These are phyloP conservation scores for Amphiura filiformis DNA, from an alignment of 35 echinoderm and acorn worm genomes.

Conservation along the genomic window DNA sequence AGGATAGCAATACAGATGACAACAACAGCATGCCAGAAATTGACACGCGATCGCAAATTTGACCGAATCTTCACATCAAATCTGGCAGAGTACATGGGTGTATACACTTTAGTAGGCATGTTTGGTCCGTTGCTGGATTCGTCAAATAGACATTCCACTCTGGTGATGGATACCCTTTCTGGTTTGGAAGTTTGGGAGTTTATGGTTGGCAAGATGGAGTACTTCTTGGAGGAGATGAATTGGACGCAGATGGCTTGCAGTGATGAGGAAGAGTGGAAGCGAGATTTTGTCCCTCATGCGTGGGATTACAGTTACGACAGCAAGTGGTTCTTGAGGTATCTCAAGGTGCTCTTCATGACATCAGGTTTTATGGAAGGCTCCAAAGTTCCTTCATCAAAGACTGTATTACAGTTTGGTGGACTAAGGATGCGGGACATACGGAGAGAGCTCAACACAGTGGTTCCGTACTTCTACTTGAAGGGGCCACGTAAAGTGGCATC, in stretches of 20 bases:
- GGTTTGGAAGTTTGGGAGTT: background rate
- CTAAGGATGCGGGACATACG: constrained; percentile 53
- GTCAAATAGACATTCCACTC: constrained; percentile 32
- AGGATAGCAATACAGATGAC: constrained; percentile 17
- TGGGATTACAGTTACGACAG: constrained; percentile 52
- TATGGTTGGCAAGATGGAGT: background rate
- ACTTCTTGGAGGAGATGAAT: background rate
- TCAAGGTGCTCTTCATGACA: background rate
- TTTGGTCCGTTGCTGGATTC: constrained; percentile 29
- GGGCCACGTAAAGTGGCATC: constrained; percentile 7
- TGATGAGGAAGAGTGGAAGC: background rate
- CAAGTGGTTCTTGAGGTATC: constrained; percentile 29
- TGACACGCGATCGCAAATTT: background rate
- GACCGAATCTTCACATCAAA: constrained; percentile 65
- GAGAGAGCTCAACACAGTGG: constrained; percentile 33
- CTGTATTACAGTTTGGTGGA: constrained; percentile 21
- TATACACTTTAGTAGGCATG: background rate
- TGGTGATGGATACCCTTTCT: constrained; percentile 40
- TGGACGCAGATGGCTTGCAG: background rate
- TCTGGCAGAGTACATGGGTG: constrained; percentile 29
- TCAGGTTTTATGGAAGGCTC: background rate
- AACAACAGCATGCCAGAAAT: constrained; percentile 9
- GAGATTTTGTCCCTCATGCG: background rate
- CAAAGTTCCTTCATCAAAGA: constrained; percentile 21
- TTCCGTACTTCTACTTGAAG: constrained; percentile 31